These are phyloP conservation scores for Druceiella hillmani DNA, from an alignment of 2,888 invertebrate species.

Conservation along the genomic window DNA sequence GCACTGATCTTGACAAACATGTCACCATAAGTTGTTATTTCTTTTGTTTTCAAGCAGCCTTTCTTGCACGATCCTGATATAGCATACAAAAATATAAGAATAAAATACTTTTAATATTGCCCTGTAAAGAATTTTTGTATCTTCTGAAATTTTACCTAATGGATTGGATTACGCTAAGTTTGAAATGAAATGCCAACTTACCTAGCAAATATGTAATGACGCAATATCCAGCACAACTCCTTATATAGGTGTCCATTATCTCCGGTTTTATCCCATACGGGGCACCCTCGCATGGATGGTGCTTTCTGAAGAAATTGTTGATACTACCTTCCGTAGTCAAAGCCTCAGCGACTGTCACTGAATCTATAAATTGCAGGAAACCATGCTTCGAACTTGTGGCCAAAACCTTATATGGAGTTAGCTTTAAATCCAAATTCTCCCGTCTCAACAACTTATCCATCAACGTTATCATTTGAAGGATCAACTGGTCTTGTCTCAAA, in stretches of 20 bases:
- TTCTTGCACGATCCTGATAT: too few relatives aligned
- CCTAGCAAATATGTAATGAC: constrained; percentile 93
- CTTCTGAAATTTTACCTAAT: too few relatives aligned
- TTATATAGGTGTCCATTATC: constrained; percentile 96
- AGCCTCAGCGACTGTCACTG: constrained; percentile 88
- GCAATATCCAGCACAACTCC: constrained; percentile 96
- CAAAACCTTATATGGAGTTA: constrained; percentile 91
- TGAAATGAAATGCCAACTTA: too few relatives aligned
- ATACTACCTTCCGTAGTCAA: constrained; percentile 82
- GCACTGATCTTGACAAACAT: too few relatives aligned
- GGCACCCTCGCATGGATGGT: constrained; percentile 82
- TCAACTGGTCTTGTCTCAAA: constrained; percentile 93
- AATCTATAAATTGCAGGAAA: constrained; percentile 93
- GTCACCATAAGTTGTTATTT: too few relatives aligned
- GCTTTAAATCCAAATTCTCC: constrained; percentile 93
- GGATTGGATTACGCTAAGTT: too few relatives aligned
- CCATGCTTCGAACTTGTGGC: constrained; percentile 96
- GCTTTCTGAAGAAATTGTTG: constrained; percentile 86
- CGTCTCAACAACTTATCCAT: constrained; percentile 94
- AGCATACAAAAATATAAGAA: too few relatives aligned
- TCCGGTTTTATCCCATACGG: constrained; percentile 89
- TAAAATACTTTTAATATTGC: too few relatives aligned
- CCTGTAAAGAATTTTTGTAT: too few relatives aligned
- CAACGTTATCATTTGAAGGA: constrained; percentile 94
- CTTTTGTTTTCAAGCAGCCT: too few relatives aligned